Evolutionary conservation across 2,888 invertebrate genomes (phyloP), one percentile per base, ranked within the genome.

Genomic region (Aspidiotus rigidus): DNA sequence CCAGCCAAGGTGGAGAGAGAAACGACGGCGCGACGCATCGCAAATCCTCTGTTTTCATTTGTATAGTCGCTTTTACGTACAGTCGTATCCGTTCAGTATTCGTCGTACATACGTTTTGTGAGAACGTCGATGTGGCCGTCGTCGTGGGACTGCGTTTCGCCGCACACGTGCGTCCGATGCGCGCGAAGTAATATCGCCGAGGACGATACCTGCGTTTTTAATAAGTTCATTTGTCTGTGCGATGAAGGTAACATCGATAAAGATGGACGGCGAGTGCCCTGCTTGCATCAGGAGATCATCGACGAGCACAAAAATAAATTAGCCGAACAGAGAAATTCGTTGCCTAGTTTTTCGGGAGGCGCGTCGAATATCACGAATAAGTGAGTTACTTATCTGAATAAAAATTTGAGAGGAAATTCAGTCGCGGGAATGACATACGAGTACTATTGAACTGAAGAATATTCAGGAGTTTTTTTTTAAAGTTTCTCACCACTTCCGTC

Each of bases 121-220:
- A 59, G 59, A 28, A 66, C 66, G 66, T 40, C 57, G 41, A 61
- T 61, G 69, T 54, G 61, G 61, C 69, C 69, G 44, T 49, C 69
- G 57, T 60, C 59, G 59, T 69, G 69, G 69, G 62, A 42, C 60
- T 69, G 69, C 41, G 17, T 69, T 61, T 69, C 69, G 69, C 69
- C 69, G 69, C 40, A 69, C 69, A 62, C 61, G 62, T 69, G 69
- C 62, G 61, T 69, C 41, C 61, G 69, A 41, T 69, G 69, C 56
- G 17, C 69, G 61, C 39, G 28, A 39, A 39, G 53, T 8, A 54
- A 28, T 28, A 28, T 28, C 28, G 28, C 40, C 40, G 44, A 10
- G 15, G 62, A 69, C 55, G 40, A 61, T 41, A 62, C 55, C 11
- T 69, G 61, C 62, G 16, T 69, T 9, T 61, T 8, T n/a, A 69